phyloP scores from a whole-genome alignment of 2,888 invertebrate genomes.

The Volucella inanis region DNA sequence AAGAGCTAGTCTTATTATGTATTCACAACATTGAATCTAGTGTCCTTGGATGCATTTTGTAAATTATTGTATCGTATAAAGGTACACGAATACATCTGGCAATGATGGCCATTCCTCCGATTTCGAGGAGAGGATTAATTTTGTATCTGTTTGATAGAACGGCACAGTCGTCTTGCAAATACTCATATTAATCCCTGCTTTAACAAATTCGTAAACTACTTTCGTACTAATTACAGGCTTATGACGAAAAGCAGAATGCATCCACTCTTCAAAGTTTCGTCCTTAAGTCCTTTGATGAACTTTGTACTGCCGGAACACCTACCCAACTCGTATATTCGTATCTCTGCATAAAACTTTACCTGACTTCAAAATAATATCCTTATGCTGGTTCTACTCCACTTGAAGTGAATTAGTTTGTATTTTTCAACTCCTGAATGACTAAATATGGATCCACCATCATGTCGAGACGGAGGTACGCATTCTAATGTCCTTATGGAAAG shows the following conservation, averaged over 20 bases:
- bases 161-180: no score
- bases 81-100: not conserved
- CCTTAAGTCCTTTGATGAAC: conserved; percentile 23
- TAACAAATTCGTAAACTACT: conserved; percentile 53
- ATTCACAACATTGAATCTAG: conserved; percentile 44
- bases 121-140: not conserved
- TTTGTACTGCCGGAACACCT: not conserved
- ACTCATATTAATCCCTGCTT: conserved; percentile 37
- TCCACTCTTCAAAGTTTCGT: conserved; percentile 8
- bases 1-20: conserved; percentile 43
- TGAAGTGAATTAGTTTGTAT: conserved; percentile 1
- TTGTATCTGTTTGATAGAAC: not conserved
- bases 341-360: conserved; percentile 4
- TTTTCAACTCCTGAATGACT: conserved; percentile 17
- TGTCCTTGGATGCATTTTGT: conserved; percentile 47
- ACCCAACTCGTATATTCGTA: no score
- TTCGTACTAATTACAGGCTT: conserved; percentile 58
- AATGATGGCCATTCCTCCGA: conserved; percentile 40
- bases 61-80: conserved; percentile 15
- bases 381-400: not conserved
- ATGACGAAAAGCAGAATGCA: conserved; percentile 17
- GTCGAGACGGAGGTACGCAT: no score
- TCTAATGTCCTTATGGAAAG: no score
- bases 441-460: not conserved
- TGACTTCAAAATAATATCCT: not conserved